Base-by-base conservation (phyloP, 35 echinoderm and acorn worm genomes). In the Heliocidaris tuberculata region DNA sequence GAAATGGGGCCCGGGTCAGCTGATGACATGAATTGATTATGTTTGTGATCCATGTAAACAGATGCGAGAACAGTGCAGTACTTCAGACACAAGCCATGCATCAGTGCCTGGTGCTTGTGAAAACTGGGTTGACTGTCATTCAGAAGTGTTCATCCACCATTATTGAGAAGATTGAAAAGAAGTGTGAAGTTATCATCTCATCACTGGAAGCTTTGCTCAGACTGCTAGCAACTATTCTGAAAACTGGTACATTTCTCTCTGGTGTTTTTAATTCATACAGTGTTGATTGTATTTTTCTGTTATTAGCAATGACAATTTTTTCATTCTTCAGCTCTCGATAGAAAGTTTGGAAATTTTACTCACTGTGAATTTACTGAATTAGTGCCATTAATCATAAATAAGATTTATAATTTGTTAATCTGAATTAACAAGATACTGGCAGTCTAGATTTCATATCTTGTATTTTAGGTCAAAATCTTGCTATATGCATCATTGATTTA, bases 91-190 rank as follows among this genome's bases (percentile, higher is more conserved):
- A 89, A 24, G 47, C 47, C 2, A 95, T 95, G 94, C 85, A 95
- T 49, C 85, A 95, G 29, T 95, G 94, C 86, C 86, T 95, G 56
- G 48, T 48, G 32, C 48, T 48, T 31, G 49, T 95, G 86, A 95
- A 95, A 60, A 95, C 94, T 11, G 30, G 85, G 21, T 88, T 86
- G 56, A 88, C 87, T 24, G 49, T 95, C 30, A 56, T 95, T 19
- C 94, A 89, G 48, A 95, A 95, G 42, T 95, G 85, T 56, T 95
- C 13, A 11, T 50, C 42, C 21, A 21, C 17, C 9, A 49, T 95
- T 50, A n/a, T 12, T 50, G 15, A 31, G 0, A 88, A 60, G n/a
- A 48, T 89, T 30, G 42, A 31, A 16, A 30, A 54, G 24, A 31
- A 48, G 1, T 92, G 47, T 50, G 49, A 54, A 12, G 42, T 30